Percentiles rank a stretch among this genome's conserved stretches.
phyloP scores from a whole-genome alignment of 2,113 vertebrate species.

The Toxostoma redivivum region DNA sequence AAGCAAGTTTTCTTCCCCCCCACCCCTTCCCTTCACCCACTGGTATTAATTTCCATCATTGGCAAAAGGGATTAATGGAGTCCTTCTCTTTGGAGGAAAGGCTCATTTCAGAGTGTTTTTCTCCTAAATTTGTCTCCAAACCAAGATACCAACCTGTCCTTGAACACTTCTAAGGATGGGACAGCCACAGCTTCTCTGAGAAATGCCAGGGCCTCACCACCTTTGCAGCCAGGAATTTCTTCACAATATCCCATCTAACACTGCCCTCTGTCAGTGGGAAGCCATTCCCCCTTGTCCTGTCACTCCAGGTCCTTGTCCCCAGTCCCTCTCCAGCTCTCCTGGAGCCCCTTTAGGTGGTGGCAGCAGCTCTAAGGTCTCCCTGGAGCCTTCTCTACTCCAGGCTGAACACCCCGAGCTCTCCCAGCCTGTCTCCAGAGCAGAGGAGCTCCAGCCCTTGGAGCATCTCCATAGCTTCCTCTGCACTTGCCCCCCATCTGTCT shows the following conservation, averaged over 20 bases:
- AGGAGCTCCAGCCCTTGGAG: not conserved
- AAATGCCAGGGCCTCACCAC: not conserved
- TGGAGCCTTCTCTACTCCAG: not conserved
- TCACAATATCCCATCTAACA: too few relatives aligned
- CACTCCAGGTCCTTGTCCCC: not conserved
- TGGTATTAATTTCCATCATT: not conserved
- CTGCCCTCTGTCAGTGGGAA: not conserved
- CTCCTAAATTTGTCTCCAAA: not conserved
- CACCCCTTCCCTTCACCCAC: not conserved
- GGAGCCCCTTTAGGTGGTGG: rapidly evolving
- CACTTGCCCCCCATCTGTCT: not conserved
- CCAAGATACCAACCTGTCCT: not conserved
- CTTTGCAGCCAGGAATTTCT: not conserved
- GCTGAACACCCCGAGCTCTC: not conserved
- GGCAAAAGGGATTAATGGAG: not conserved
- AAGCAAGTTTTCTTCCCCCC: not conserved
- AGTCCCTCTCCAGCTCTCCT: not conserved
- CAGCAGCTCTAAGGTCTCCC: not conserved
- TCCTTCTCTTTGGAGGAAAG: not conserved
- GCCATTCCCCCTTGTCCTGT: not conserved
- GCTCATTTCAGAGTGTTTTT: not conserved
- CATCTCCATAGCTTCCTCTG: not conserved
- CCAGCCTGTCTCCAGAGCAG: not conserved
- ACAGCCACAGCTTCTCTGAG: not conserved
- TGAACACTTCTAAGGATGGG: not conserved